Base-by-base conservation (phyloP, 2,888 invertebrate genomes). In the Cremastinae sp. region DNA sequence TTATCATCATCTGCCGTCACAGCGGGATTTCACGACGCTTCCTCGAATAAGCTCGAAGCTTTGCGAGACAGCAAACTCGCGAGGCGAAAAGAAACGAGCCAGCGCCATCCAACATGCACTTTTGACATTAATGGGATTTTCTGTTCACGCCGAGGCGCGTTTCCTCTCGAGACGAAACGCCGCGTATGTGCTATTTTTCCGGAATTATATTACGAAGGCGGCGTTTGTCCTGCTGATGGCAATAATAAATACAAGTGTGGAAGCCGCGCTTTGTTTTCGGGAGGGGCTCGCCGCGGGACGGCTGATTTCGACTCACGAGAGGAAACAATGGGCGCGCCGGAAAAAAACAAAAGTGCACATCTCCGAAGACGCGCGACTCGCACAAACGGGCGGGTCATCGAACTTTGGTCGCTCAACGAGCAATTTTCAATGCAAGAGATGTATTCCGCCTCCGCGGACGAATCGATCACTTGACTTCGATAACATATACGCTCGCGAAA, bases 1-100 rank as follows among this genome's bases (percentile, higher is more conserved):
- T 74, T 56, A 74, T 74, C 61, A 62, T 73, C 58, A 66, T 69
- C 49, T 59, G 2, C 28, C 41, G 69, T 59, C 59, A n/a, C 69
- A 73, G 58, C 65, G 34, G 58, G 72, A 53, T 65, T 45, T 59
- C 49, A n/a, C 49, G 41, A 64, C 38, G 59, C 22, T 73, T 54
- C 53, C 36, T 61, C 22, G 3, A 20, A 20, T 12, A 12, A 28
- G n/a, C 56, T 18, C 34, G 16, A 59, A 51, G 43, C 14, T 12
- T 18, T 12, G 47, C 4, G 22, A 14, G 16, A 56, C 14, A 53
- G 38, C 18, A 65, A 10, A 43, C n/a, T n/a, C n/a, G n/a, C n/a
- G 7, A 41, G 18, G 41, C 2, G 16, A n/a, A 34, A 14, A 54
- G 38, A 34, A 14, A 12, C 10, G 38, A 28, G 16, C 47, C 56